Evolutionary conservation across 2,797 vertebrate species (phyloP).

Genomic region (Eulemur mongoz): DNA sequence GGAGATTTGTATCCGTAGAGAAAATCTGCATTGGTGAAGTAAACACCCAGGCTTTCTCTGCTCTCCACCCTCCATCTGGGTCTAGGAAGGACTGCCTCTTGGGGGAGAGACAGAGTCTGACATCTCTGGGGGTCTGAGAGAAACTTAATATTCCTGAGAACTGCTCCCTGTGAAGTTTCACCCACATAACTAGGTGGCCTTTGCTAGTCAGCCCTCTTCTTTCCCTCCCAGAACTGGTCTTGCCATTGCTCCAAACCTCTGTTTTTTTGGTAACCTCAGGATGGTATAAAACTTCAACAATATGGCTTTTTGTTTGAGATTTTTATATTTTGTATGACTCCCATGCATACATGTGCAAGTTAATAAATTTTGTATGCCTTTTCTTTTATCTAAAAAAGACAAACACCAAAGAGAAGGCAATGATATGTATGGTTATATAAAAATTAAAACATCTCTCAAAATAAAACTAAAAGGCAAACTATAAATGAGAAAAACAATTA

Average conservation of each 20-base stretch:
- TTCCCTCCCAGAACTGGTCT: not conserved
- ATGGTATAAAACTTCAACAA: not conserved
- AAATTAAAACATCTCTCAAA: not conserved
- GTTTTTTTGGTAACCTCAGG: not conserved
- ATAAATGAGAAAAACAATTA: not conserved
- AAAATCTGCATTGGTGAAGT: not conserved
- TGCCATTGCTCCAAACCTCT: not conserved
- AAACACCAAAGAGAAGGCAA: not conserved
- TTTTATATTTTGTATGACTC: not conserved
- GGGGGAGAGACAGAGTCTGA: not conserved
- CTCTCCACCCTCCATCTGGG: fast-evolving
- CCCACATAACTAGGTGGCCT: not conserved
- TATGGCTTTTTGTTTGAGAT: not conserved
- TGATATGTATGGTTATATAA: not conserved
- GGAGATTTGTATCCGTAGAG: not conserved
- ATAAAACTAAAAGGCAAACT: not conserved
- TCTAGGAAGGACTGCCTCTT: not conserved
- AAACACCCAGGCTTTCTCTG: not conserved
- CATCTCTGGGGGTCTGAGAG: not conserved
- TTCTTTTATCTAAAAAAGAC: not conserved
- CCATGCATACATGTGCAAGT: not conserved
- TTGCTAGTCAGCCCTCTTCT: not conserved
- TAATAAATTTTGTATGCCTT: not conserved
- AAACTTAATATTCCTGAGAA: not conserved
- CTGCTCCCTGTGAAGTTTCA: not conserved